Percentiles rank a stretch among this genome's conserved stretches.
phyloP scores from a whole-genome alignment of 2,888 invertebrate species.

The Folsomia candida region DNA sequence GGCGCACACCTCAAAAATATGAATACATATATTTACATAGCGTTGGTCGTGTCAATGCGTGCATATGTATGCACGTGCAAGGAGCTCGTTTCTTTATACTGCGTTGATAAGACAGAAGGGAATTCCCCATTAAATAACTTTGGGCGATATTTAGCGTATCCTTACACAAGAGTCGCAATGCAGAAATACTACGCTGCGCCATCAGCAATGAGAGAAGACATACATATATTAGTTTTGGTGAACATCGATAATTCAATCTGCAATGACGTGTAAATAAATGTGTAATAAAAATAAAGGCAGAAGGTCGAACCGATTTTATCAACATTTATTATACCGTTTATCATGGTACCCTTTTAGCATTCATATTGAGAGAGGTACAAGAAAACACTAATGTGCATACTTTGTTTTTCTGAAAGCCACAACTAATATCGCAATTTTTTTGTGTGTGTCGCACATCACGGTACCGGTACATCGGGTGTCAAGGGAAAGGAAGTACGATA shows the following conservation, averaged over 20 bases:
- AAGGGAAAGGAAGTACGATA: conserved; percentile 49
- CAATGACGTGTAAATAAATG: neutral
- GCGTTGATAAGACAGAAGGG: too few species aligned
- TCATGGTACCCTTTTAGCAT: neutral
- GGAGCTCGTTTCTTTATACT: too few species aligned
- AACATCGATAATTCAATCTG: conserved; percentile 5
- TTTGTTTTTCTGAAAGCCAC: conserved; percentile 7
- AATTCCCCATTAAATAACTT: too few species aligned
- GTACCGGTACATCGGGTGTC: conserved; percentile 48
- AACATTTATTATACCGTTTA: neutral
- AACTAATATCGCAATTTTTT: neutral
- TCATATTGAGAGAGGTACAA: neutral
- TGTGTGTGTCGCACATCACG: conserved; percentile 30
- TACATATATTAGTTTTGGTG: neutral
- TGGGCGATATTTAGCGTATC: too few species aligned
- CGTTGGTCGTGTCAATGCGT: too few species aligned
- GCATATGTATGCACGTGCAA: too few species aligned
- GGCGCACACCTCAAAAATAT: too few species aligned
- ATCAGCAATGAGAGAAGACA: neutral
- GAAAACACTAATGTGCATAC: too few species aligned
- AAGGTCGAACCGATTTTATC: conserved; percentile 20
- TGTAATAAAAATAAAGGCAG: neutral
- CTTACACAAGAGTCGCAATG: too few species aligned
- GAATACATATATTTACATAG: too few species aligned
- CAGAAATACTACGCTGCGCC: neutral